These are phyloP conservation scores for Cichladusa arquata DNA, from an alignment of 2,113 vertebrate species.

Conservation along the genomic window DNA sequence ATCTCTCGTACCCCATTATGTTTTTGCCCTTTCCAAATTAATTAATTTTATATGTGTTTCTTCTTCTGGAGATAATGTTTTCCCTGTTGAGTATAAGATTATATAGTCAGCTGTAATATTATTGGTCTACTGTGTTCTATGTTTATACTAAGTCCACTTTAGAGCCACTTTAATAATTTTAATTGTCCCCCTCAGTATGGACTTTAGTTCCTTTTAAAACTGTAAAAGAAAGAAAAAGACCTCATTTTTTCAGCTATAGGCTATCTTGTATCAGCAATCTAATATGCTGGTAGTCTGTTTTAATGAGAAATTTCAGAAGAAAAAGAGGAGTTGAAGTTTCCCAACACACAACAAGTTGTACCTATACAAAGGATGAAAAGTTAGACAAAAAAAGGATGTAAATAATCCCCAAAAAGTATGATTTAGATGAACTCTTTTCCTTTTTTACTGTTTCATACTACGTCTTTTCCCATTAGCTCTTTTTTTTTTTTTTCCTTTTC, in stretches of 20 bases:
- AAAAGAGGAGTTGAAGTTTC: neutral
- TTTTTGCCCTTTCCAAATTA: neutral
- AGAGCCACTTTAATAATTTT: neutral
- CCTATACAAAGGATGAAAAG: neutral
- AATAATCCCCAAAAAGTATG: neutral
- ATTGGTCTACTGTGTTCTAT: neutral
- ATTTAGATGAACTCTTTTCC: neutral
- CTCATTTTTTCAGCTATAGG: neutral
- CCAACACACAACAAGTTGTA: rapidly evolving
- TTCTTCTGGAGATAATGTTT: neutral
- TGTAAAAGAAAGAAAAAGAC: neutral
- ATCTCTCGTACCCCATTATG: neutral
- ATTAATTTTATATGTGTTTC: neutral
- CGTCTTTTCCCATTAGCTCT: neutral
- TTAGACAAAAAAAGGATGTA: neutral
- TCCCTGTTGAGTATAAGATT: neutral
- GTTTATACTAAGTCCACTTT: neutral
- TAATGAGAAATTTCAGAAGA: neutral
- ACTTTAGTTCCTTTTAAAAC: neutral
- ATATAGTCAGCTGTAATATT: neutral
- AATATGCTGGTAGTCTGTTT: neutral
- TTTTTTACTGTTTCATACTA: neutral
- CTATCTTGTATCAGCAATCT: neutral
- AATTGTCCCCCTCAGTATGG: neutral
- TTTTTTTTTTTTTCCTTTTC: neutral